These are phyloP conservation scores for Tiphia femorata DNA, from an alignment of 2,888 invertebrate species.

Conservation along the genomic window DNA sequence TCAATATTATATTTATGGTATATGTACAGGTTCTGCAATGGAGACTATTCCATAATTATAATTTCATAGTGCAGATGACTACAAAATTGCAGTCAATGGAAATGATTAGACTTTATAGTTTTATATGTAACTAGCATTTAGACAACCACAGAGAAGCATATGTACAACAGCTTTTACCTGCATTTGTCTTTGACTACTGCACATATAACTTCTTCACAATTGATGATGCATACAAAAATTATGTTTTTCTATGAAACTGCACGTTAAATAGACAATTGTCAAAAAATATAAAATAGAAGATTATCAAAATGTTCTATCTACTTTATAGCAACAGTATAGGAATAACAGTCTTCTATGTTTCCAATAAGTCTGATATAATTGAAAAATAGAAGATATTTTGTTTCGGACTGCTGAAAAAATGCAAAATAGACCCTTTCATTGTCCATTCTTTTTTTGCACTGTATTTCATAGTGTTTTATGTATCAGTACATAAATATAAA, in stretches of 20 bases:
- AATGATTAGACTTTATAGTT: not conserved
- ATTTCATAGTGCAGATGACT: not conserved
- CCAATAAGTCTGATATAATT: not conserved
- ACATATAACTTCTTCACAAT: not conserved
- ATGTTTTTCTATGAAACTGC: not conserved
- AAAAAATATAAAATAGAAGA: conserved; percentile 14
- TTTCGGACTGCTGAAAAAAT: not conserved
- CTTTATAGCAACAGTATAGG: too few relatives aligned
- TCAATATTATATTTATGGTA: not conserved
- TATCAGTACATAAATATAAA: conserved; percentile 8
- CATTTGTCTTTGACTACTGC: conserved; percentile 2
- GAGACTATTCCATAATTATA: not conserved
- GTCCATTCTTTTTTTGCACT: conserved; percentile 1
- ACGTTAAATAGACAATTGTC: conserved; percentile 8
- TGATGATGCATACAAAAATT: not conserved
- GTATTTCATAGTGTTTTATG: conserved; percentile 13
- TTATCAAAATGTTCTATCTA: too few relatives aligned
- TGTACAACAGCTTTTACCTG: too few relatives aligned
- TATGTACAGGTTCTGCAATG: not conserved
- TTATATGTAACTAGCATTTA: not conserved
- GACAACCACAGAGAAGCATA: too few relatives aligned
- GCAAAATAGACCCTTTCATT: not conserved
- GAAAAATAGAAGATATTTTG: not conserved
- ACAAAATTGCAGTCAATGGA: not conserved
- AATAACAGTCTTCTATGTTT: not conserved